phyloP scores from a whole-genome alignment of 2,888 invertebrate species.

The Pseudoips prasinana region DNA sequence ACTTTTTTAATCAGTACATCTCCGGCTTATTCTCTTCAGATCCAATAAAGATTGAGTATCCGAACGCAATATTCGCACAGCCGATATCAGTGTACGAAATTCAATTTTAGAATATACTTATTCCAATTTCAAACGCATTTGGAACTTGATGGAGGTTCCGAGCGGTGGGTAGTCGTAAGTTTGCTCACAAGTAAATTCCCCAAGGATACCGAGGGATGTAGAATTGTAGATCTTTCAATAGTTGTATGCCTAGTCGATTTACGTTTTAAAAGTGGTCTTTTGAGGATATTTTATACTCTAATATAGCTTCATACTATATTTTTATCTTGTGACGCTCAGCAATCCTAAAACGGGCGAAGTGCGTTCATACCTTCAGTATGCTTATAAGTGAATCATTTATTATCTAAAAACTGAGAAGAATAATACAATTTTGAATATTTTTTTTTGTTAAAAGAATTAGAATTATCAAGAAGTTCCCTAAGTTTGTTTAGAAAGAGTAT shows the following conservation, averaged over 20 bases:
- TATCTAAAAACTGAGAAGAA: too few relatives aligned
- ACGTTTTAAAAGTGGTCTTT: too few relatives aligned
- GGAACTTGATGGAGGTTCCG: slow-evolving; percentile 19
- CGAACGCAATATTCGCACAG: slow-evolving; percentile 21
- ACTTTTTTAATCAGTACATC: slow-evolving; percentile 7
- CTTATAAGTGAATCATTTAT: too few relatives aligned
- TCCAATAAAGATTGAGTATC: slow-evolving; percentile 24
- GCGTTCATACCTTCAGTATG: too few relatives aligned
- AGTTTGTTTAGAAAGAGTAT: too few relatives aligned
- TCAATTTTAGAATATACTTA: slow-evolving; percentile 35
- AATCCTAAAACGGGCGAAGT: too few relatives aligned
- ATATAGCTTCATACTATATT: too few relatives aligned
- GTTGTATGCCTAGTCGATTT: slow-evolving; percentile 20
- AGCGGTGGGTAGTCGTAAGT: slow-evolving; percentile 30
- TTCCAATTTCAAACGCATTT: slow-evolving; percentile 33
- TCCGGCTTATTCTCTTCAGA: slow-evolving; percentile 3
- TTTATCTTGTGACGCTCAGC: too few relatives aligned
- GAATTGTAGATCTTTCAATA: slow-evolving; percentile 11
- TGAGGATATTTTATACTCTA: too few relatives aligned
- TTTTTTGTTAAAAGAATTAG: too few relatives aligned
- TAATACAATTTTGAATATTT: too few relatives aligned
- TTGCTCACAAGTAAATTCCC: slow-evolving; percentile 29
- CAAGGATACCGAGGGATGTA: slow-evolving; percentile 11
- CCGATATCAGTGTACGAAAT: slow-evolving; percentile 23
- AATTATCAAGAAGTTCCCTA: too few relatives aligned